Conservation (phyloP, 2,888 invertebrate species). For the Erebia epiphron region DNA sequence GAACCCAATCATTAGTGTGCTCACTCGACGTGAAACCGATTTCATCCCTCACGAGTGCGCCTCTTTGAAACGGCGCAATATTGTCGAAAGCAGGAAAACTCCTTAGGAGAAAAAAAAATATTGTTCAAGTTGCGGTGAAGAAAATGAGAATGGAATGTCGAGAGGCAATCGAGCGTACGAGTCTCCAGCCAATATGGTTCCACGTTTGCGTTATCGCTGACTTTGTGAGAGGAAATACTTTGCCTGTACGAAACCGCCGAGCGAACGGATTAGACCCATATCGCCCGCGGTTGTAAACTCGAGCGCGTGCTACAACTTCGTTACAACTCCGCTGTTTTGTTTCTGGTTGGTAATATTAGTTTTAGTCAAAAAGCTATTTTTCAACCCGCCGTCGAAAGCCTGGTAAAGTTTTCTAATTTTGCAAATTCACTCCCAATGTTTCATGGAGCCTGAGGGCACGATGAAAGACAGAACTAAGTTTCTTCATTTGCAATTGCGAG, state of each 20-base stretch:
- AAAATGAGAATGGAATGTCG: constrained; percentile 75
- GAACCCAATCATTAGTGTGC: constrained; percentile 82
- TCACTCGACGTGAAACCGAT: constrained; percentile 81
- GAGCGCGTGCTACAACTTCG: constrained; percentile 74
- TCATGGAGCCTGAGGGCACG: constrained; percentile 56
- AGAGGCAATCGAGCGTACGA: constrained; percentile 74
- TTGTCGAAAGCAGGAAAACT: constrained; percentile 81
- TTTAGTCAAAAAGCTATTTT: constrained; percentile 81
- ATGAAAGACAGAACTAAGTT: constrained; percentile 51
- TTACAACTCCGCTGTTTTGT: constrained; percentile 78
- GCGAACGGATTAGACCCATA: constrained; percentile 50
- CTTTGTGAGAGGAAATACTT: constrained; percentile 51
- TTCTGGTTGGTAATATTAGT: constrained; percentile 78
- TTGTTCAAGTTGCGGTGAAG: constrained; percentile 65
- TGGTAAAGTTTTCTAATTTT: constrained; percentile 80
- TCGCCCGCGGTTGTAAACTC: constrained; percentile 73
- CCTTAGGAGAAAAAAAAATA: constrained; percentile 73
- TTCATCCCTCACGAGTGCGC: constrained; percentile 71
- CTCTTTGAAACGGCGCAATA: constrained; percentile 79
- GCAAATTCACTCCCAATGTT: constrained; percentile 72
- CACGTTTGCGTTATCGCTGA: constrained; percentile 71
- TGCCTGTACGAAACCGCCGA: constrained; percentile 58
- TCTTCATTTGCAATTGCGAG: constrained; percentile 35
- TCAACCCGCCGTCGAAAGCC: constrained; percentile 74
- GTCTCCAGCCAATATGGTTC: constrained; percentile 69